Conservation (phyloP, 2,888 invertebrate genomes). For the Neelides folsomi region DNA sequence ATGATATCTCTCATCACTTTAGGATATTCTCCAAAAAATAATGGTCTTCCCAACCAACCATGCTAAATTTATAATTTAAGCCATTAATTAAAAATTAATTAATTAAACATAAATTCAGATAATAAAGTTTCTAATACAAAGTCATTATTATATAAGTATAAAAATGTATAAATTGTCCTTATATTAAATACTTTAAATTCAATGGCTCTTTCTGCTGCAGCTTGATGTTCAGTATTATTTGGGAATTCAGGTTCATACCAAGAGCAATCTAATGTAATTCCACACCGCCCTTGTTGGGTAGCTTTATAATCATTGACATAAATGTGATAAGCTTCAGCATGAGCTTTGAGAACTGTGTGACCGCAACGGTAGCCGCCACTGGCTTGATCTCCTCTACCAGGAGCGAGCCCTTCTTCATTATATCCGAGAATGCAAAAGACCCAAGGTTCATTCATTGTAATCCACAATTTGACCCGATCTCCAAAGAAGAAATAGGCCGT, state of each 20-base stretch:
- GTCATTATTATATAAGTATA: no score
- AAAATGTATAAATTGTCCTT: neutral
- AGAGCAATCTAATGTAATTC: slow-evolving; percentile 23
- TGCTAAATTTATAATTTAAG: slow-evolving; percentile 10
- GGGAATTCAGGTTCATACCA: slow-evolving; percentile 22
- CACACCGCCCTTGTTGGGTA: slow-evolving; percentile 27
- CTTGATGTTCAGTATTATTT: slow-evolving; percentile 9
- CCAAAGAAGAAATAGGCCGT: slow-evolving; percentile 14
- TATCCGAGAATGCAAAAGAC: slow-evolving; percentile 46
- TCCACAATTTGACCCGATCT: slow-evolving; percentile 19
- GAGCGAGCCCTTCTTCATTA: slow-evolving; percentile 39
- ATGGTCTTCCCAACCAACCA: slow-evolving; percentile 22
- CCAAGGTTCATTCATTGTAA: slow-evolving; percentile 46
- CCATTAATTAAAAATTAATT: no score
- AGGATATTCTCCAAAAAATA: slow-evolving; percentile 20
- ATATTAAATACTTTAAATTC: slow-evolving; percentile 15
- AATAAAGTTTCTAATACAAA: no score
- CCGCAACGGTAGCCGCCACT: slow-evolving; percentile 48
- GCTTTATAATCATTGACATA: slow-evolving; percentile 46
- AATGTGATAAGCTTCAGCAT: slow-evolving; percentile 49
- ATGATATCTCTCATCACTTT: slow-evolving; percentile 20
- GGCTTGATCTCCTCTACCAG: slow-evolving; percentile 42
- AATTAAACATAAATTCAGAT: no score
- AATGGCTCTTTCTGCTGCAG: slow-evolving; percentile 23
- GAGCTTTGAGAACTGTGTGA: slow-evolving; percentile 51